phyloP scores from a whole-genome alignment of 2,888 invertebrate species.

The Eupithecia dodoneata region DNA sequence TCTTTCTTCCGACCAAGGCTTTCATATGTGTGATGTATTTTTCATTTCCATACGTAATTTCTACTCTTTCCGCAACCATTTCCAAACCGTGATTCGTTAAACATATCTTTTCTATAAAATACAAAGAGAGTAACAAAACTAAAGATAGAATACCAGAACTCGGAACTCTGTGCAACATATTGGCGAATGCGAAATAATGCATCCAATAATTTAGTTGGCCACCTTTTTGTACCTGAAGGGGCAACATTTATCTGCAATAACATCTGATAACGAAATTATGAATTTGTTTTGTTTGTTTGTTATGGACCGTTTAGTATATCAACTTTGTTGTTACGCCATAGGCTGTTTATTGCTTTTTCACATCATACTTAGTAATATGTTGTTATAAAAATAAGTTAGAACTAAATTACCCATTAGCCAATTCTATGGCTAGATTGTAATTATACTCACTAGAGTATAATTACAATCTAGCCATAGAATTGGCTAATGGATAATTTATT shows the following conservation, averaged over 20 bases:
- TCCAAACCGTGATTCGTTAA: not conserved
- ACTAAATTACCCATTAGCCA: no score
- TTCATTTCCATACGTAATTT: not conserved
- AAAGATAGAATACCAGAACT: not conserved
- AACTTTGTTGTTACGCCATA: no score
- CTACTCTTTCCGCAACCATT: not conserved
- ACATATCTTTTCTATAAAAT: not conserved
- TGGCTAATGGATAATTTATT: no score
- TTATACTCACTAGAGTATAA: no score
- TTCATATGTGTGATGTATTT: not conserved
- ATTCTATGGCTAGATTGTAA: no score
- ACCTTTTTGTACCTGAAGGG: not conserved
- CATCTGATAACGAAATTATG: not conserved
- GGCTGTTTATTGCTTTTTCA: no score
- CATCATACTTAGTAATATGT: no score
- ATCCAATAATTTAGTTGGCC: not conserved
- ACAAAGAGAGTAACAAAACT: not conserved
- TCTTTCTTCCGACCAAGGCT: not conserved
- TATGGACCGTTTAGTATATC: no score
- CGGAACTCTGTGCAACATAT: not conserved
- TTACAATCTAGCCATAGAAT: no score
- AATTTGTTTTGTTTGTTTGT: slow-evolving; percentile 13
- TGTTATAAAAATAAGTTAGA: no score
- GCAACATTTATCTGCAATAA: not conserved
- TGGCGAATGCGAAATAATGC: not conserved